Conservation (phyloP, 2,113 vertebrate species). For the Romanogobio albipinnatus region DNA sequence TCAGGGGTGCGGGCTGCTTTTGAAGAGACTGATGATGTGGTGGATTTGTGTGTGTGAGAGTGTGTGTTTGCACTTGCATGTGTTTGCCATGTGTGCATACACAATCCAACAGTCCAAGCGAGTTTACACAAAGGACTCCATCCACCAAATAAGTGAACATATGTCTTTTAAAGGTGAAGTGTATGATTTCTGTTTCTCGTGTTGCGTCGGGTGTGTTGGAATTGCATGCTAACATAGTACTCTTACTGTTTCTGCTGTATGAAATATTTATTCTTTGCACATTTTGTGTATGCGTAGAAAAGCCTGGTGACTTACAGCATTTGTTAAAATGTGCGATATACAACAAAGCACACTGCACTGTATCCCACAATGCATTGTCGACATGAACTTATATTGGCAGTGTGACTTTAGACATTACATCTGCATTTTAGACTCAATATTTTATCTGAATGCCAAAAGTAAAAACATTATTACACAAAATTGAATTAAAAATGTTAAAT, state of each 20-base stretch:
- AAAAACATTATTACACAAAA: too few species aligned
- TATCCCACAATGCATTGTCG: too few species aligned
- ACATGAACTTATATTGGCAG: too few species aligned
- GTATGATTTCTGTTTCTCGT: background rate
- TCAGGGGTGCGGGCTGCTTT: constrained; percentile 25
- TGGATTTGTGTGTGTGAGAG: constrained; percentile 14
- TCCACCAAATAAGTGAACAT: background rate
- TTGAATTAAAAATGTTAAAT: too few species aligned
- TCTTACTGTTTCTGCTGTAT: background rate
- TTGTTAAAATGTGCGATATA: too few species aligned
- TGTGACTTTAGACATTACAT: too few species aligned
- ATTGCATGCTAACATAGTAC: background rate
- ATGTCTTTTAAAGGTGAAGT: background rate
- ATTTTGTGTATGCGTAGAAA: too few species aligned
- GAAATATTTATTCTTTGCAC: background rate
- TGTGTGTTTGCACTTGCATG: background rate
- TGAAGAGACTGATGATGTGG: constrained; percentile 6
- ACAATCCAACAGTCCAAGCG: background rate
- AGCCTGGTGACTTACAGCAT: too few species aligned
- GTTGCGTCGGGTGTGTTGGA: background rate
- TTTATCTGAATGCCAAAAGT: too few species aligned
- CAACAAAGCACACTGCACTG: too few species aligned
- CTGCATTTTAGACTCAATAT: too few species aligned
- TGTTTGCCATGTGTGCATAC: background rate
- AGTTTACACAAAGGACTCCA: background rate